These are phyloP conservation scores for Diplodus puntazzo DNA, from an alignment of 2,797 vertebrate genomes.

Conservation along the genomic window DNA sequence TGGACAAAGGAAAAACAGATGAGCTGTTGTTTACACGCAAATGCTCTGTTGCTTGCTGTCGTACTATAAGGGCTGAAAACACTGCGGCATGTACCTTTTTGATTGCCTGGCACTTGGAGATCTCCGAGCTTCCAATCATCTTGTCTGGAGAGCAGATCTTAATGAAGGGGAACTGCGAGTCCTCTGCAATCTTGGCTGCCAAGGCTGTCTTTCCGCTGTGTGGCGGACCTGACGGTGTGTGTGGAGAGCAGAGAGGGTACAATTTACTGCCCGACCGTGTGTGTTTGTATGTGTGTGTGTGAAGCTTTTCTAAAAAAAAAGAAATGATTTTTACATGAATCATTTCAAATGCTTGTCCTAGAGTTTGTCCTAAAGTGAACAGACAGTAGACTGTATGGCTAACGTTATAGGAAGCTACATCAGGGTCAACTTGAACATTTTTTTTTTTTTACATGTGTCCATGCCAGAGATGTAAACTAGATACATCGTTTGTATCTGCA, in stretches of 20 bases:
- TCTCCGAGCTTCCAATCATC: conserved; percentile 98
- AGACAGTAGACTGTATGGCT: neutral
- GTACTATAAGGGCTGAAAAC: neutral
- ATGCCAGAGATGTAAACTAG: neutral
- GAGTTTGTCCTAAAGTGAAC: neutral
- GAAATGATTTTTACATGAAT: neutral
- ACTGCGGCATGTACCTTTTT: conserved; percentile 89
- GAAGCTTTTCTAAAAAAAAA: neutral
- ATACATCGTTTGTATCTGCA: neutral
- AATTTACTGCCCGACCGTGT: conserved; percentile 11
- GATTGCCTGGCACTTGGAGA: conserved; percentile 98
- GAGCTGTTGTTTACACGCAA: neutral
- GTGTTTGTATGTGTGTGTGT: conserved; percentile 1
- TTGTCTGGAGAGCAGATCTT: conserved; percentile 99
- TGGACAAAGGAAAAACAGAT: neutral
- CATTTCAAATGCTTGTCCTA: neutral
- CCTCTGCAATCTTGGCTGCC: conserved; percentile 96
- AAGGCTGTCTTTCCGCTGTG: conserved; percentile 97
- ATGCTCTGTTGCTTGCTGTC: neutral
- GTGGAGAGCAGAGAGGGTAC: neutral
- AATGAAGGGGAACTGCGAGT: conserved; percentile 98
- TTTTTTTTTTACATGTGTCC: neutral
- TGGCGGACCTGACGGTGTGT: conserved; percentile 88
- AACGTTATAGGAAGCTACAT: neutral
- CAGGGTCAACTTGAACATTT: neutral